These are phyloP conservation scores for Rotaria socialis DNA, from an alignment of 2,888 invertebrate genomes.

Conservation along the genomic window DNA sequence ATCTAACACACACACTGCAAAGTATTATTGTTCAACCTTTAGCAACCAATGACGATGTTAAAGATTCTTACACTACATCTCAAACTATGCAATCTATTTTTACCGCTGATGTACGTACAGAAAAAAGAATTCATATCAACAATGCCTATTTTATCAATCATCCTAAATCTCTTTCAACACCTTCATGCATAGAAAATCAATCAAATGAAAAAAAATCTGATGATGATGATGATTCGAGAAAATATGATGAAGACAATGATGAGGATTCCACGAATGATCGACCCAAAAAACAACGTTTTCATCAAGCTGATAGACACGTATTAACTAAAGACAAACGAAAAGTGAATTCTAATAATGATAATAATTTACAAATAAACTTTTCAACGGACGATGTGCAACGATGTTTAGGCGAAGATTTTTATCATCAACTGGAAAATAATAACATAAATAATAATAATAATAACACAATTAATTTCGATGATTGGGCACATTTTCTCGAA, in stretches of 20 bases:
- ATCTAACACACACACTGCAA: not conserved
- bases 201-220: not conserved
- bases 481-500: constrained; percentile 7
- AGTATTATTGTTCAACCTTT: not conserved
- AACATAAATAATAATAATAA: no score
- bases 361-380: not conserved
- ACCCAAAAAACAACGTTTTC: no score
- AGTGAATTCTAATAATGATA: not conserved
- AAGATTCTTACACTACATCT: no score
- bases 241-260: not conserved
- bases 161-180: not conserved
- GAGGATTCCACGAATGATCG: not conserved
- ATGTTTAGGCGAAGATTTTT: not conserved
- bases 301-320: not conserved
- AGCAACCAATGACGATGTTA: not conserved
- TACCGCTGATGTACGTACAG: not conserved
- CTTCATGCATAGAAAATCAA: not conserved
- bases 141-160: not conserved
- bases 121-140: not conserved
- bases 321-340: not conserved
- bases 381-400: not conserved
- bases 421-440: not conserved
- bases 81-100: not conserved
- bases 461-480: not conserved
- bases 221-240: not conserved